Percentiles rank a stretch among this genome's conserved stretches.
These are phyloP conservation scores for Malthinus flaveolus DNA, from an alignment of 2,888 invertebrate species.

Conservation along the genomic window DNA sequence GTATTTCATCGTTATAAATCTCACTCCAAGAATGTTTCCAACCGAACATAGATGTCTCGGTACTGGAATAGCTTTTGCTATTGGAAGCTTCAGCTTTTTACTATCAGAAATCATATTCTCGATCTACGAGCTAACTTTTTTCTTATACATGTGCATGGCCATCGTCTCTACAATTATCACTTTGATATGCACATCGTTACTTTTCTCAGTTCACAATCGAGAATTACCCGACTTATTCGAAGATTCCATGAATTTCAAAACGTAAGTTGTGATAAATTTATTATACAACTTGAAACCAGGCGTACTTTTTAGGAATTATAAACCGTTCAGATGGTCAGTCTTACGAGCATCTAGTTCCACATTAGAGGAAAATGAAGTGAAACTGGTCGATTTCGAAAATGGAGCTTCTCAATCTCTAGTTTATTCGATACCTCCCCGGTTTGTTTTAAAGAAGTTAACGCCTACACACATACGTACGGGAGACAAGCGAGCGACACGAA, in stretches of 20 bases:
- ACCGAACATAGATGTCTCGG: conserved; percentile 6
- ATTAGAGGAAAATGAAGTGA: conserved; percentile 13
- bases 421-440: background rate
- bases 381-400: conserved; percentile 14
- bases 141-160: background rate
- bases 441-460: too few relatives aligned
- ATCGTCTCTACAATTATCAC: background rate
- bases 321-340: conserved; percentile 9
- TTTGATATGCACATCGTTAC: background rate
- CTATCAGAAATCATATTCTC: background rate
- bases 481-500: too few relatives aligned
- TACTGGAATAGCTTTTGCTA: conserved; percentile 1
- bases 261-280: too few relatives aligned
- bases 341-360: conserved; percentile 8
- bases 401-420: background rate
- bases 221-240: conserved; percentile 15
- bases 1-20: conserved; percentile 1
- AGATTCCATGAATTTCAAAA: conserved; percentile 6
- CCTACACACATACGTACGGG: too few relatives aligned
- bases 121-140: background rate
- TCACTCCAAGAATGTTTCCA: conserved; percentile 41
- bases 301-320: conserved; percentile 6
- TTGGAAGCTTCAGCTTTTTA: background rate
- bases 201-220: conserved; percentile 7
- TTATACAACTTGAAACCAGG: too few relatives aligned